Base-by-base conservation (phyloP, 2,113 vertebrate genomes). In the Percopsis transmontana region DNA sequence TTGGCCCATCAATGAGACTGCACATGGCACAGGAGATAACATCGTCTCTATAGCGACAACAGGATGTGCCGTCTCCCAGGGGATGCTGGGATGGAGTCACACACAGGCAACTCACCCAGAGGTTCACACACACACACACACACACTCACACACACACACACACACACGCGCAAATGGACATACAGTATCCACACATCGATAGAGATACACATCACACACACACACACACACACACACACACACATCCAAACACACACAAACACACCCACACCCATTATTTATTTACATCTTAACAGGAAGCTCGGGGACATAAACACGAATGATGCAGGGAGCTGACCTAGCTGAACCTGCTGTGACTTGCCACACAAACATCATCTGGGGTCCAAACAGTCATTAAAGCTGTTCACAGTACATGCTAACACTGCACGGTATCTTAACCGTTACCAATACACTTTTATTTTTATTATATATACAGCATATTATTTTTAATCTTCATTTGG, bases 211-310 rank as follows among this genome's bases (percentile, higher is more conserved):
- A 59, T 16, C 24, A 60, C 51, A 72, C 44, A 67, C 56, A 71
- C 20, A 20, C n/a, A 3, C 74, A 19, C 47, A 41, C 48, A 51
- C 40, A 20, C 6, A 33, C 38, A 81, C 58, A 66, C 27, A 47
- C 45, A 47, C 13, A n/a, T 16, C 13, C n/a, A 47, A 15, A 4
- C 13, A 77, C n/a, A n/a, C n/a, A n/a, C n/a, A n/a, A n/a, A n/a
- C 47, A 48, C 47, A 51, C 48, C n/a, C 48, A 51, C 19, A 19
- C 19, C 42, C 75, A 80, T 79, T 48, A 48, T 69, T 66, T 88
- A 88, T 90, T 87, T 89, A 59, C 66, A 60, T 82, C 80, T 83
- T 83, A 85, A 90, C 88, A 89, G 88, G 88, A 90, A 89, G 70
- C 58, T 56, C 53, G 54, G 18, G 70, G 76, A 85, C 85, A 84